A percentile compares a stretch with the other conserved stretches of the same genome.
phyloP scores from a whole-genome alignment of 37 sponge, comb jelly and placozoan genomes.

The Haliclona indistincta region DNA sequence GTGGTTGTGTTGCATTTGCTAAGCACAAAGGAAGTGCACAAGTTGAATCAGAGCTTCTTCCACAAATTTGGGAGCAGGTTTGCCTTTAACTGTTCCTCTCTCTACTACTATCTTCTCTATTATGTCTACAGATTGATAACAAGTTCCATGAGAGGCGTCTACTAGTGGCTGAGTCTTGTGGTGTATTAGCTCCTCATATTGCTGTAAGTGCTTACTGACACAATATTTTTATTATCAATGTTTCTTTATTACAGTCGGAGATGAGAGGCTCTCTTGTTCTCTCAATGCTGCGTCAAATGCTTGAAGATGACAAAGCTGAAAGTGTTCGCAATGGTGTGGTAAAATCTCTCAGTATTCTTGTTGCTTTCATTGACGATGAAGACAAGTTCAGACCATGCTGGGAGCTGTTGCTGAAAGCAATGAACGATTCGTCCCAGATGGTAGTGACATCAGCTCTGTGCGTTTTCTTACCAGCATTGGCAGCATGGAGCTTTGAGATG shows the following conservation, averaged over 20 bases:
- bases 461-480: constrained; percentile 75
- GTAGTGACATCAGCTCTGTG: constrained; percentile 62
- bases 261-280: constrained; percentile 82
- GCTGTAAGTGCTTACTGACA: constrained; percentile 40
- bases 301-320: constrained; percentile 73
- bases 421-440: constrained; percentile 65
- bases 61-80: constrained; percentile 95
- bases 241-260: constrained; percentile 45
- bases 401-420: constrained; percentile 70
- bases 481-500: constrained; percentile 86
- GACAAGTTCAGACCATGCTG: constrained; percentile 81
- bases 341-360: constrained; percentile 65
- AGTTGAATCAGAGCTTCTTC: constrained; percentile 84
- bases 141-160: constrained; percentile 78
- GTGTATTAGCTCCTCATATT: constrained; percentile 75
- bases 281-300: constrained; percentile 84
- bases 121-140: constrained; percentile 49
- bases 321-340: constrained; percentile 71
- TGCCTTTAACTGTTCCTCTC: not conserved
- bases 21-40: constrained; percentile 41
- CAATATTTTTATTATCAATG: not conserved
- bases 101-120: not conserved
- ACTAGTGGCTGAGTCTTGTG: constrained; percentile 88
- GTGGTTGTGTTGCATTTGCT: constrained; percentile 87
- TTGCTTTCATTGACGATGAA: constrained; percentile 81